Percentiles rank a stretch among this genome's conserved stretches.
phyloP scores from a whole-genome alignment of 2,888 invertebrate genomes.

The Mesochorus sp. region DNA sequence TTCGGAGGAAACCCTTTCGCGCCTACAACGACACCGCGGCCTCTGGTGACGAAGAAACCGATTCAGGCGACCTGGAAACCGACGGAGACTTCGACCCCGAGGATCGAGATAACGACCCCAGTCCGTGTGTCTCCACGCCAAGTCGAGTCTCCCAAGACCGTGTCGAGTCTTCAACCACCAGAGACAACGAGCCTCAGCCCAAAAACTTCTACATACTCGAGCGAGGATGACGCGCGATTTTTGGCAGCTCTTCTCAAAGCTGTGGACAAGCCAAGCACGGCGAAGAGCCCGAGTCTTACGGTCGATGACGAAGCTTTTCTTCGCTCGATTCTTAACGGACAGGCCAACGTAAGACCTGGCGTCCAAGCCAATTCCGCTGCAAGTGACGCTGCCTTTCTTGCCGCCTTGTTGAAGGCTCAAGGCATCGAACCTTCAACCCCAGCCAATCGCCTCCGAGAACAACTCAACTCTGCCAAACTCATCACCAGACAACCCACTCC shows the following conservation, averaged over 20 bases:
- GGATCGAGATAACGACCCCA: slow-evolving; percentile 41
- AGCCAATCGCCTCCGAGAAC: slow-evolving; percentile 84
- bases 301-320: slow-evolving; percentile 74
- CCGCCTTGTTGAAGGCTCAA: slow-evolving; percentile 87
- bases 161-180: slow-evolving; percentile 71
- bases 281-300: slow-evolving; percentile 6
- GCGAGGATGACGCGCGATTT: slow-evolving; percentile 76
- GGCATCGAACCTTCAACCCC: slow-evolving; percentile 89
- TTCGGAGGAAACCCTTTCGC: slow-evolving; percentile 75
- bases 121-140: slow-evolving; percentile 59
- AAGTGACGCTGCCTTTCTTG: slow-evolving; percentile 87
- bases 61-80: slow-evolving; percentile 59
- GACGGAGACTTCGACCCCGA: slow-evolving; percentile 47
- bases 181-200: slow-evolving; percentile 67
- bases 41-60: slow-evolving; percentile 74
- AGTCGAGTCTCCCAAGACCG: slow-evolving; percentile 64
- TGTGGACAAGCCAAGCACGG: slow-evolving; percentile 65
- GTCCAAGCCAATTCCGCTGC: slow-evolving; percentile 83
- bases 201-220: slow-evolving; percentile 12
- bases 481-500: slow-evolving; percentile 80
- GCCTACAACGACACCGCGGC: slow-evolving; percentile 61
- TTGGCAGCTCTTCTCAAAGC: slow-evolving; percentile 73
- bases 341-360: slow-evolving; percentile 69
- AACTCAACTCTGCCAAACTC: slow-evolving; percentile 85
- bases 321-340: slow-evolving; percentile 71